Conservation (phyloP, 1,140 invertebrate genomes). For the Sitophilus oryzae region DNA sequence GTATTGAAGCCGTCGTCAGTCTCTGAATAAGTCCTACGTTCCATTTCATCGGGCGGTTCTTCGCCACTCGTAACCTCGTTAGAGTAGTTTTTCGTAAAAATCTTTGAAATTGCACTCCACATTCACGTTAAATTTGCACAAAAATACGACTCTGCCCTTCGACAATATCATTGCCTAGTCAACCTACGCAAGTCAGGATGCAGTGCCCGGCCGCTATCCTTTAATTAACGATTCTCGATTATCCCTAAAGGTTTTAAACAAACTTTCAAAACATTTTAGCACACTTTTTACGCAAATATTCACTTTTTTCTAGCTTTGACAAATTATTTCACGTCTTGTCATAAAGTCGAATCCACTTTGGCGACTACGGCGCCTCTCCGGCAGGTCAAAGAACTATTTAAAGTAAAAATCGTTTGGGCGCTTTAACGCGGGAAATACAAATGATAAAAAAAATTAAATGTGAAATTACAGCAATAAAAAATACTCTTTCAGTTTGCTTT, state of each 20-base stretch:
- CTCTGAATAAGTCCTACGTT: slow-evolving; percentile 22
- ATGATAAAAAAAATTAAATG: no score
- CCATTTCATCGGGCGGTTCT: slow-evolving; percentile 25
- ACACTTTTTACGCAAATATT: not conserved
- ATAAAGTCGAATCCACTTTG: slow-evolving; percentile 33
- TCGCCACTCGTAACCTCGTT: slow-evolving; percentile 24
- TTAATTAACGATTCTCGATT: not conserved
- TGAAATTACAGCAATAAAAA: no score
- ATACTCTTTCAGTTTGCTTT: no score
- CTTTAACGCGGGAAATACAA: not conserved
- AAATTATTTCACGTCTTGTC: slow-evolving; percentile 15
- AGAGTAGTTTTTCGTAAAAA: slow-evolving; percentile 32
- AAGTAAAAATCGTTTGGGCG: not conserved
- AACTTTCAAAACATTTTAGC: slow-evolving; percentile 1
- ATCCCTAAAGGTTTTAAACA: not conserved
- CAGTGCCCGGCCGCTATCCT: not conserved
- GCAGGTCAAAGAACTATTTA: not conserved
- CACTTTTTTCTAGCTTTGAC: slow-evolving; percentile 11
- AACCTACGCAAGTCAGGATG: slow-evolving; percentile 26
- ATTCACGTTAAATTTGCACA: slow-evolving; percentile 29
- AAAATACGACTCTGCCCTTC: slow-evolving; percentile 26
- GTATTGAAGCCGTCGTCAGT: slow-evolving; percentile 28
- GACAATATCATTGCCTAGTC: slow-evolving; percentile 34
- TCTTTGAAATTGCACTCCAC: slow-evolving; percentile 37
- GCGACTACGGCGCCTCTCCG: slow-evolving; percentile 1